Evolutionary conservation across 2,888 invertebrate species (phyloP), one percentile per base, ranked within the genome.

Genomic region (Andrena bicolor): DNA sequence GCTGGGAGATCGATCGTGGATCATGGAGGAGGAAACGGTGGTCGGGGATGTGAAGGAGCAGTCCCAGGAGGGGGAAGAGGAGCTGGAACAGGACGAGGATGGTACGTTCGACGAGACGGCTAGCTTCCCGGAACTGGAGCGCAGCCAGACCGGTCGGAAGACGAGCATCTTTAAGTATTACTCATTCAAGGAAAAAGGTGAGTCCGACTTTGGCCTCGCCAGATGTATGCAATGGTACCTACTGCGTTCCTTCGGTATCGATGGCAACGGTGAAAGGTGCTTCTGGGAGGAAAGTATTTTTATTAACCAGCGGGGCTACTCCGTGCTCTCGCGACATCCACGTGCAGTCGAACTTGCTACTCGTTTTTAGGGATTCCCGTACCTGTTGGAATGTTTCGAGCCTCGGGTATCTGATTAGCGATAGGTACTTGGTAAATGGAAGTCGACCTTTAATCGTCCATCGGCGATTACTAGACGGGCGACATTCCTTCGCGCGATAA

Each of bases 151-250:
- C 51, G 88, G 91, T 41, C 88, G 93, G 49, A 91, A 89, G 76
- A 93, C 92, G 0, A 93, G 92, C 80, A 92, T 92, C 82, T 93
- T 92, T 83, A 89, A 92, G 73, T 92, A 85, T 75, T 93, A 92
- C 69, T 83, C 92, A 10, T 90, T 90, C 65, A 91, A 87, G 56
- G 88, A 89, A 8, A 87, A 83, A 88, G 92, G 92, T 92, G 85
- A 90, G 90, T 64, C 5, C 16, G 4, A 8, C 20, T 20, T 20
- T 30, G 13, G 26, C 35, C 51, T 53, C n/a, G 23, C 41, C 41
- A 41, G 41, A 41, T 41, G 41, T 41, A 41, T 16, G 41, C 13
- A 41, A 41, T 41, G 41, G 1, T 41, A 41, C 13, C 13, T 13
- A 41, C 13, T 4, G 41, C 41, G 41, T 41, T 41, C 41, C 2